Evolutionary conservation across 2,888 invertebrate species (phyloP).

Genomic region (Holacanthella duospinosa): DNA sequence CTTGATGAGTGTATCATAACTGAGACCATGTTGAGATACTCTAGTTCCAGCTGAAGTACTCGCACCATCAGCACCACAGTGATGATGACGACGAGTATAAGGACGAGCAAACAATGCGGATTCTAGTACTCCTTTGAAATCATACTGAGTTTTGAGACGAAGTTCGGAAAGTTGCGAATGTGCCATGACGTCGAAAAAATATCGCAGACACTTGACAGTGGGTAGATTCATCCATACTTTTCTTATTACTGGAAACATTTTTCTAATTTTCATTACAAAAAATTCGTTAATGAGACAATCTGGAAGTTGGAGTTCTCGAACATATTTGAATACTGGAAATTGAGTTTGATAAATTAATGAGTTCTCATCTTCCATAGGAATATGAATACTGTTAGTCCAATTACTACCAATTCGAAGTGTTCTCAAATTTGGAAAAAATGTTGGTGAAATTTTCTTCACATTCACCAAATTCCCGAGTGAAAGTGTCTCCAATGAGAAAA

Average conservation of each 20-base stretch:
- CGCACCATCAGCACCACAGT: no score
- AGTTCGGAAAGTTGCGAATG: slow-evolving; percentile 23
- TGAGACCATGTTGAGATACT: not conserved
- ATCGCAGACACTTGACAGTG: slow-evolving; percentile 18
- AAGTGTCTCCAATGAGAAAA: slow-evolving; percentile 13
- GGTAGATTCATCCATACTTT: slow-evolving; percentile 28
- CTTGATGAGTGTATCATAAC: slow-evolving; percentile 11
- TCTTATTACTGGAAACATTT: slow-evolving; percentile 22
- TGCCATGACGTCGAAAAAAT: slow-evolving; percentile 26
- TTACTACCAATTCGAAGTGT: slow-evolving; percentile 29
- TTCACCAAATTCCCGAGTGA: slow-evolving; percentile 29
- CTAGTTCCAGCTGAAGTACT: not conserved
- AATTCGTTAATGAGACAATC: slow-evolving; percentile 28
- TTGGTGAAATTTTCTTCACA: slow-evolving; percentile 23
- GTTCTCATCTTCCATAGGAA: slow-evolving; percentile 14
- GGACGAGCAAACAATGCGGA: slow-evolving; percentile 20
- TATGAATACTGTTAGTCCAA: slow-evolving; percentile 27
- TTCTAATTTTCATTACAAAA: slow-evolving; percentile 20
- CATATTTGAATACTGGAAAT: slow-evolving; percentile 4
- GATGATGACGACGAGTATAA: not conserved
- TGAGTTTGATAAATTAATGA: not conserved
- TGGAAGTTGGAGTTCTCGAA: slow-evolving; percentile 25
- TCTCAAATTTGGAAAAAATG: slow-evolving; percentile 17
- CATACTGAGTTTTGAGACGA: slow-evolving; percentile 31
- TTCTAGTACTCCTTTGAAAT: slow-evolving; percentile 31